Percentiles rank a stretch among this genome's conserved stretches.
These are phyloP conservation scores for Leucoraja erinaceus DNA, from an alignment of 2,113 vertebrate genomes.

Conservation along the genomic window DNA sequence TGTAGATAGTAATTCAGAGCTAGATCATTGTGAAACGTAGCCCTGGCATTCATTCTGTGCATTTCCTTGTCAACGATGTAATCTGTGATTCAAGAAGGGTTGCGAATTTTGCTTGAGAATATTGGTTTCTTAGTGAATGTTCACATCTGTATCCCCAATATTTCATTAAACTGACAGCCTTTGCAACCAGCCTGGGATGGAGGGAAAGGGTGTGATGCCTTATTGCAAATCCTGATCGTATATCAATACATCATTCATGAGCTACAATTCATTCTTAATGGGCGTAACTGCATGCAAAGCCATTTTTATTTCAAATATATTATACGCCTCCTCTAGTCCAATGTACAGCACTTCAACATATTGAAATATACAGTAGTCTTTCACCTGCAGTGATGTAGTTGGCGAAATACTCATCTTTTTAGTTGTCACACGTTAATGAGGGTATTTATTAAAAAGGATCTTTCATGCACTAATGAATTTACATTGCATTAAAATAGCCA, in stretches of 20 bases:
- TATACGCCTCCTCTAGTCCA: neutral
- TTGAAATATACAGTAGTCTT: neutral
- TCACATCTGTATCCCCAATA: neutral
- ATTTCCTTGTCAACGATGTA: neutral
- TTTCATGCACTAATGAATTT: slow-evolving; percentile 28
- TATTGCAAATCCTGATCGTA: neutral
- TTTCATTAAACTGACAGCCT: neutral
- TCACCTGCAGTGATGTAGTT: neutral
- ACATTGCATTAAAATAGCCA: slow-evolving; percentile 19
- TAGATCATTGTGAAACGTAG: neutral
- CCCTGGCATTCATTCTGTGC: neutral
- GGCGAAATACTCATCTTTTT: neutral
- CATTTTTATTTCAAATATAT: neutral
- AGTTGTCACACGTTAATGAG: slow-evolving; percentile 7
- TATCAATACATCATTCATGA: neutral
- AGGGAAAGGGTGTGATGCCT: neutral
- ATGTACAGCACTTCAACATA: neutral
- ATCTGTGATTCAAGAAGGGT: neutral
- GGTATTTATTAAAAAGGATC: neutral
- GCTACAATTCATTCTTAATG: neutral
- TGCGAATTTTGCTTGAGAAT: neutral
- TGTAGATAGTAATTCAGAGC: neutral
- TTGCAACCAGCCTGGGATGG: neutral
- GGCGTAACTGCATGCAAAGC: neutral
- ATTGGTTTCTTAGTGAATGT: neutral